These are phyloP conservation scores for Ramphastos sulfuratus DNA, from an alignment of 2,113 vertebrate genomes.

Conservation along the genomic window DNA sequence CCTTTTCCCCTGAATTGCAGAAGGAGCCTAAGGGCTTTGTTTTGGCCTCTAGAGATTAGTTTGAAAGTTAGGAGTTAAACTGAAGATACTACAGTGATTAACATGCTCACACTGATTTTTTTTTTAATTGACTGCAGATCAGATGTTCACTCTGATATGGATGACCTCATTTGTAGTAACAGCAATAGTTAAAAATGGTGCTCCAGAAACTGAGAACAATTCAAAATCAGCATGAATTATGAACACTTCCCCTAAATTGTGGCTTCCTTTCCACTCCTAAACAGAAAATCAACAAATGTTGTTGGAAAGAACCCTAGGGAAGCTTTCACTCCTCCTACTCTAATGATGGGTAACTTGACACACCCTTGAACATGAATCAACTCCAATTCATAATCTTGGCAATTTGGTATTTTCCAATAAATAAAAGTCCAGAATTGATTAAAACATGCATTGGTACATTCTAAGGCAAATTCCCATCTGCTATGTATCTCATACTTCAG, in stretches of 20 bases:
- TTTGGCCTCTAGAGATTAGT: background rate
- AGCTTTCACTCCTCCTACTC: background rate
- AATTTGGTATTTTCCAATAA: background rate
- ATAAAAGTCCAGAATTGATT: background rate
- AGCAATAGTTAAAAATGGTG: background rate
- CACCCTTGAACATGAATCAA: background rate
- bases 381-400: constrained; percentile 20
- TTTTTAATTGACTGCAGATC: background rate
- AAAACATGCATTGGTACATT: background rate
- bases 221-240: background rate
- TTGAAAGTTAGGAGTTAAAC: background rate
- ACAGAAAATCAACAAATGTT: background rate
- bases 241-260: background rate
- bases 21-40: background rate
- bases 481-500: background rate
- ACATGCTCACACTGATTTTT: background rate
- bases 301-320: background rate
- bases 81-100: background rate
- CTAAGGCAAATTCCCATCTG: background rate
- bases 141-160: background rate
- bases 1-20: background rate
- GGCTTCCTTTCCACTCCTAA: background rate
- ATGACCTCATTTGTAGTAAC: background rate
- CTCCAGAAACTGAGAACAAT: background rate
- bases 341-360: background rate